phyloP scores from a whole-genome alignment of 2,888 invertebrate species.

The Apomyelois bistriatella region DNA sequence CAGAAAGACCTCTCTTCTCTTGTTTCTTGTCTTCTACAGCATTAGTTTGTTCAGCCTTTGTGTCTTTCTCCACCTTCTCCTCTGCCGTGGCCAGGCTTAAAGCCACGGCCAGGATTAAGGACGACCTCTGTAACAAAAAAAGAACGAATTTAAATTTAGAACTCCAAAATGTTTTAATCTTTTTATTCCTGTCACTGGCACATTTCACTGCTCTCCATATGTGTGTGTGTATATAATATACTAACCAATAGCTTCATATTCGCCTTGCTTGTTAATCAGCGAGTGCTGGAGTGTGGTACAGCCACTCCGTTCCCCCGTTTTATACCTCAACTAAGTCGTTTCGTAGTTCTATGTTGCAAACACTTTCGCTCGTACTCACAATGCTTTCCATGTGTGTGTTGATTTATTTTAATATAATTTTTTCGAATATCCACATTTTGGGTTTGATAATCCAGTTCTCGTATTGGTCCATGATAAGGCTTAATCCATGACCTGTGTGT shows the following conservation, averaged over 20 bases:
- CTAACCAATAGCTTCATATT: constrained; percentile 76
- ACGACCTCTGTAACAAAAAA: constrained; percentile 60
- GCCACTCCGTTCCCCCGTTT: constrained; percentile 44
- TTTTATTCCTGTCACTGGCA: constrained; percentile 23
- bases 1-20: constrained; percentile 78
- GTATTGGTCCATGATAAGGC: neutral
- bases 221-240: constrained; percentile 33
- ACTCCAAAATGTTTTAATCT: neutral
- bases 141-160: constrained; percentile 12
- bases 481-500: neutral
- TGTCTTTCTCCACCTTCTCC: constrained; percentile 70
- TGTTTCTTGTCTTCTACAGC: constrained; percentile 75
- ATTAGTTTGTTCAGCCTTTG: constrained; percentile 63
- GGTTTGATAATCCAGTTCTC: neutral
- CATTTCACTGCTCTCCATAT: constrained; percentile 31
- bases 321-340: constrained; percentile 65
- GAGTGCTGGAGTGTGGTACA: constrained; percentile 69
- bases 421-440: constrained; percentile 17
- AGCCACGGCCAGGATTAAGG: constrained; percentile 76
- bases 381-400: constrained; percentile 38
- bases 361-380: constrained; percentile 62
- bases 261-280: constrained; percentile 71
- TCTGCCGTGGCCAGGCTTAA: constrained; percentile 78
- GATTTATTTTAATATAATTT: constrained; percentile 25
- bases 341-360: constrained; percentile 63